A percentile compares a stretch with the other conserved stretches of the same genome.
These are phyloP conservation scores for Chalcis sispes DNA, from an alignment of 2,888 invertebrate species.

Conservation along the genomic window DNA sequence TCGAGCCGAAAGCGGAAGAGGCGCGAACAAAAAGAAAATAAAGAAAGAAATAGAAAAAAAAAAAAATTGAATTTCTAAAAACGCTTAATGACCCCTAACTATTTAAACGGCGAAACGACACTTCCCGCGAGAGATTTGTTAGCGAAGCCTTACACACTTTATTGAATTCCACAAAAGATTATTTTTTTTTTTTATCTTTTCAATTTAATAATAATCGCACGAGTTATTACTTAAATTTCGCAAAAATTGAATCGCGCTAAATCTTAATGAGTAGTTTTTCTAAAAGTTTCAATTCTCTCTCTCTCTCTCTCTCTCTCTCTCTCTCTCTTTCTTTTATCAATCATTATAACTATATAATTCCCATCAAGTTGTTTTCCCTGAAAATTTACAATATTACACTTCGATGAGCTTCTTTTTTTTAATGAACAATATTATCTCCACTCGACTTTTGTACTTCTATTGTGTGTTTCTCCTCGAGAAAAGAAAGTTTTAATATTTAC, in stretches of 20 bases:
- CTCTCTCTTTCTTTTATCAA: too few species aligned
- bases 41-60: constrained; percentile 29
- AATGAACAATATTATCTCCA: constrained; percentile 35
- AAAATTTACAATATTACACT: constrained; percentile 42
- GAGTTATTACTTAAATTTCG: constrained; percentile 25
- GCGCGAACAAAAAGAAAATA: constrained; percentile 31
- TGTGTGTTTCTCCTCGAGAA: constrained; percentile 18
- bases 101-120: constrained; percentile 45
- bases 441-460: constrained; percentile 48
- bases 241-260: constrained; percentile 11
- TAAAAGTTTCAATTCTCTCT: constrained; percentile 19
- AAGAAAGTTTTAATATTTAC: constrained; percentile 28
- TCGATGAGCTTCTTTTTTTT: constrained; percentile 17
- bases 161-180: constrained; percentile 19
- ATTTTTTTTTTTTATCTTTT: too few species aligned
- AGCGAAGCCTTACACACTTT: constrained; percentile 34
- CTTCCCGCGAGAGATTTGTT: constrained; percentile 35
- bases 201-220: constrained; percentile 10
- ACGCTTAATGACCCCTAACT: constrained; percentile 18
- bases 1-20: constrained; percentile 19
- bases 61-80: constrained; percentile 21
- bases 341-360: constrained; percentile 24
- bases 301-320: too few species aligned
- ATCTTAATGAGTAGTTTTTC: constrained; percentile 22
- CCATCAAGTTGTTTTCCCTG: constrained; percentile 14